Evolutionary conservation across 2,797 vertebrate genomes (phyloP).

Genomic region (Monodelphis domestica): DNA sequence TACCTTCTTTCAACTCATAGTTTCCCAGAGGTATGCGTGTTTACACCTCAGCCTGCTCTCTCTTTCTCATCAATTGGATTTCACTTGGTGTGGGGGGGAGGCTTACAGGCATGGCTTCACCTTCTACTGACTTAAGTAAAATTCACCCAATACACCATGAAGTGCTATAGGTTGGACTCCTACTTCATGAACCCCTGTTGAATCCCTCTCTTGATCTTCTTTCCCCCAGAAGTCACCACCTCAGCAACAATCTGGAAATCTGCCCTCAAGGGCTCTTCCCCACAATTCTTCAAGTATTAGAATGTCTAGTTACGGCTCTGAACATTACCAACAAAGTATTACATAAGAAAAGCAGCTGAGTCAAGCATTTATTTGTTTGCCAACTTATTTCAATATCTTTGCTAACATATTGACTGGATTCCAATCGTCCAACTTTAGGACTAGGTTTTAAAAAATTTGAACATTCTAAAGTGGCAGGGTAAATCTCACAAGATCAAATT

Average conservation of each 20-base stretch:
- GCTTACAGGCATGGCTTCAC: neutral
- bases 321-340: neutral
- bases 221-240: too few relatives aligned
- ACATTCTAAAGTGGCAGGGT: slow-evolving; percentile 16
- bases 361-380: neutral
- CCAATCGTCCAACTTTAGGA: neutral
- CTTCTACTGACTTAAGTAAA: neutral
- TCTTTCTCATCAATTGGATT: neutral
- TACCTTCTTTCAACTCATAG: neutral
- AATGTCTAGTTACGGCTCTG: neutral
- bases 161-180: neutral
- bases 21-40: neutral
- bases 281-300: neutral
- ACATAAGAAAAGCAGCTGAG: neutral
- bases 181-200: neutral
- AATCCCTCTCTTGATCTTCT: neutral
- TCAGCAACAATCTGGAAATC: neutral
- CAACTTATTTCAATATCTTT: neutral
- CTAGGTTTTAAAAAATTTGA: neutral
- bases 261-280: neutral
- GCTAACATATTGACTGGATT: neutral
- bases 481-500: neutral
- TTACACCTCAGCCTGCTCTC: neutral
- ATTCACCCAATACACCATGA: neutral
- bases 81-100: too few relatives aligned